phyloP scores from a whole-genome alignment of 1,140 invertebrate species.

The Ruditapes philippinarum region DNA sequence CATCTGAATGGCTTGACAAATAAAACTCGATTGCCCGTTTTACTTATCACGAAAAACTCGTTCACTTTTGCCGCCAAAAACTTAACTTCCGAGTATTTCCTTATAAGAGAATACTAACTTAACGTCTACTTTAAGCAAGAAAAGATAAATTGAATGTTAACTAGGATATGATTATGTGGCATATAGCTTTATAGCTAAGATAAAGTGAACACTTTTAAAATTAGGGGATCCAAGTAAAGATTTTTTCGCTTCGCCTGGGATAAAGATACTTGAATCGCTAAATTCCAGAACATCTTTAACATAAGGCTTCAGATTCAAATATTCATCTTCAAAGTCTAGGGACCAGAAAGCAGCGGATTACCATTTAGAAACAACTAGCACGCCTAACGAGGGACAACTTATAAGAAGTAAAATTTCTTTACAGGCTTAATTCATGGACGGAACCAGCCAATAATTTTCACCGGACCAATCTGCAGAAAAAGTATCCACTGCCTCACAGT shows the following conservation, averaged over 20 bases:
- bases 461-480: not conserved
- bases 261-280: not conserved
- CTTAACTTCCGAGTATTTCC: no score
- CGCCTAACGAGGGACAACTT: not conserved
- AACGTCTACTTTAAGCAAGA: no score
- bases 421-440: not conserved
- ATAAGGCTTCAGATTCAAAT: not conserved
- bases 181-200: not conserved
- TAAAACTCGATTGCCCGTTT: no score
- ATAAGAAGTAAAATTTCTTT: not conserved
- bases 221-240: not conserved
- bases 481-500: conserved; percentile 2
- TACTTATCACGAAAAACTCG: no score
- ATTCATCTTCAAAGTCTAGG: conserved; percentile 14
- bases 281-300: not conserved
- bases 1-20: no score
- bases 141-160: no score
- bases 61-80: no score
- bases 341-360: conserved; percentile 54
- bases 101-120: no score
- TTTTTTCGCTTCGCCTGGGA: not conserved
- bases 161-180: not conserved
- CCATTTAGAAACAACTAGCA: conserved; percentile 28
- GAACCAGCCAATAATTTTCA: conserved; percentile 54
- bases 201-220: not conserved